Conservation (phyloP, 2,888 invertebrate species). For the Polyommatus iphigenia region DNA sequence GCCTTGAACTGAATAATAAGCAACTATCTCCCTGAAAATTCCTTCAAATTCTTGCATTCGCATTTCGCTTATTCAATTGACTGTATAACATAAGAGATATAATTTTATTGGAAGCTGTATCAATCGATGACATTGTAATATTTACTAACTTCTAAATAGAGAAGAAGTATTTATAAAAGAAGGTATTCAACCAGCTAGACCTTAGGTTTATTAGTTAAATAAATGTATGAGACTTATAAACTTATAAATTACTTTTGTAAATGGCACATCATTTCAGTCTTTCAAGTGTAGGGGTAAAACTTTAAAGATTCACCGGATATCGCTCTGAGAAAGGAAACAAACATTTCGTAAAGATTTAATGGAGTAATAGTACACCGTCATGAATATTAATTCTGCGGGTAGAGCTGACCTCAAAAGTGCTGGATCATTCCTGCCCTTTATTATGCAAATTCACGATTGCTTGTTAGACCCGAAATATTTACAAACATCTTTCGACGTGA, state of each 20-base stretch:
- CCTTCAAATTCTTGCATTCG: slow-evolving; percentile 20
- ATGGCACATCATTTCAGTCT: neutral
- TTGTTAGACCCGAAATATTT: slow-evolving; percentile 32
- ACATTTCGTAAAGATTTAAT: slow-evolving; percentile 27
- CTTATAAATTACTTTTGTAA: no score
- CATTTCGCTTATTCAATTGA: neutral
- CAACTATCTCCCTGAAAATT: slow-evolving; percentile 19
- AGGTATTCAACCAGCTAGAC: no score
- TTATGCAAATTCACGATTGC: slow-evolving; percentile 39
- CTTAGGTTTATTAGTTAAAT: no score
- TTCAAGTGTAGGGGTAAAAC: neutral
- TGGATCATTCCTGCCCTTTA: slow-evolving; percentile 37
- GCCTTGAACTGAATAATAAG: slow-evolving; percentile 31
- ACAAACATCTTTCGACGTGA: slow-evolving; percentile 26
- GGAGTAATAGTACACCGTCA: slow-evolving; percentile 31
- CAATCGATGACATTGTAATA: neutral
- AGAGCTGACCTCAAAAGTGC: slow-evolving; percentile 35
- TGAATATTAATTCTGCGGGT: slow-evolving; percentile 37
- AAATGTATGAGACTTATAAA: no score
- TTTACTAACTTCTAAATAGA: neutral
- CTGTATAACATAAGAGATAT: neutral
- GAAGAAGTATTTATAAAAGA: no score
- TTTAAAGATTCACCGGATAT: neutral
- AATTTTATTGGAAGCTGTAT: neutral
- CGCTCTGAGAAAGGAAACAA: slow-evolving; percentile 7